A percentile compares a stretch with the other conserved stretches of the same genome.
These are phyloP conservation scores for Triplophysa tibetana DNA, from an alignment of 2,113 vertebrate species.

Conservation along the genomic window DNA sequence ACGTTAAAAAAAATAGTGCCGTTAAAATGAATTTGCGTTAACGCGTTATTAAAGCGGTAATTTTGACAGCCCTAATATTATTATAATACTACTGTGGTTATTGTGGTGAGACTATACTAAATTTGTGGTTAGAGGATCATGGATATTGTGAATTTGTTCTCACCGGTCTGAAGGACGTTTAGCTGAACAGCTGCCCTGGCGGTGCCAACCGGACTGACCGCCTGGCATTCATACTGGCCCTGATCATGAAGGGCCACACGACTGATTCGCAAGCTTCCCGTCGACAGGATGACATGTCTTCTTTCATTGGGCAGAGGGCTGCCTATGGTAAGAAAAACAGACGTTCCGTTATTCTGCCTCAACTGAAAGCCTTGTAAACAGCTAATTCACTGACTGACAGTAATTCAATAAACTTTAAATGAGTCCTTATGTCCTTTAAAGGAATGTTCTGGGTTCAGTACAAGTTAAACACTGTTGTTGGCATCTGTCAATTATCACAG, in stretches of 20 bases:
- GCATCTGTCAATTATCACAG: no score
- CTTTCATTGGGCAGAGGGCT: constrained; percentile 88
- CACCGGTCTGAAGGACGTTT: constrained; percentile 89
- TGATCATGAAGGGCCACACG: constrained; percentile 90
- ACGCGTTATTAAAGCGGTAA: no score
- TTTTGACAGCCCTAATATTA: no score
- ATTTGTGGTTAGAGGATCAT: background rate
- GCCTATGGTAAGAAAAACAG: constrained; percentile 64
- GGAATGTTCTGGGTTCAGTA: background rate
- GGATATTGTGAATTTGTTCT: constrained; percentile 5
- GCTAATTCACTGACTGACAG: background rate
- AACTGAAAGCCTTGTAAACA: background rate
- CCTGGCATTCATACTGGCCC: constrained; percentile 97
- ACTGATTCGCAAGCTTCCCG: constrained; percentile 86
- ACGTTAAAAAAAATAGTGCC: no score
- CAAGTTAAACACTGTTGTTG: background rate
- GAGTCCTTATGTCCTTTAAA: background rate
- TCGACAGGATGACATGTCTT: constrained; percentile 84
- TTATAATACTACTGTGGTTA: no score
- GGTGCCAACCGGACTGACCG: constrained; percentile 89
- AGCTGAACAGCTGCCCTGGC: constrained; percentile 80
- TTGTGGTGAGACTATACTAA: no score
- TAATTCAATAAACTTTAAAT: background rate
- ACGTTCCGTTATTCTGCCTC: background rate
- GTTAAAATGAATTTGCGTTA: no score